These are phyloP conservation scores for Arothron firmamentum DNA, from an alignment of 2,113 vertebrate species.

Conservation along the genomic window DNA sequence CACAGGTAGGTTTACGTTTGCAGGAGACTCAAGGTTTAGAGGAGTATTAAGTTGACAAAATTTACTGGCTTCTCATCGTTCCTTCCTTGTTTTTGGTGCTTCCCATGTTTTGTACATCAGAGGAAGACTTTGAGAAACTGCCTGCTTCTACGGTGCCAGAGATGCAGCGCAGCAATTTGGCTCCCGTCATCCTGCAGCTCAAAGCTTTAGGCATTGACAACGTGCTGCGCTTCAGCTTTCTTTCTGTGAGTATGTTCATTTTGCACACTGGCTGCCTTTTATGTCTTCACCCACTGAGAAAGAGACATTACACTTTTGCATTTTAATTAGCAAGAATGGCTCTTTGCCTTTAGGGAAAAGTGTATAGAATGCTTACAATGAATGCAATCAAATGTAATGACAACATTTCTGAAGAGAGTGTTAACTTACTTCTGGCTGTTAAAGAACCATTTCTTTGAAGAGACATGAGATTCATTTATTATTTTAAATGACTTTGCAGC, in stretches of 20 bases:
- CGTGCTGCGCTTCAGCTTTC: constrained; percentile 95
- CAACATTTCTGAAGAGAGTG: background rate
- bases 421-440: background rate
- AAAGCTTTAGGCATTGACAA: constrained; percentile 97
- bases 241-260: constrained; percentile 82
- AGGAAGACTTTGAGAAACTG: constrained; percentile 94
- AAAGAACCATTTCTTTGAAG: no score
- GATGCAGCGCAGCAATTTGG: constrained; percentile 96
- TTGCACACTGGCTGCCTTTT: constrained; percentile 20
- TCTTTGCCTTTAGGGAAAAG: background rate
- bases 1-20: constrained; percentile 76
- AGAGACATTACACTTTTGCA: constrained; percentile 29
- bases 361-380: constrained; percentile 17
- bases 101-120: constrained; percentile 69
- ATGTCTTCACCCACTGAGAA: constrained; percentile 25
- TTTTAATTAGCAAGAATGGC: constrained; percentile 45
- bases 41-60: background rate
- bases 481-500: constrained; percentile 67
- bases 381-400: constrained; percentile 12
- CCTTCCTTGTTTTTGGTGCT: constrained; percentile 13
- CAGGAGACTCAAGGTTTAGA: background rate
- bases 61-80: background rate
- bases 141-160: constrained; percentile 88
- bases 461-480: constrained; percentile 6
- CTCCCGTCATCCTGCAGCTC: constrained; percentile 95